These are phyloP conservation scores for Protonemura montana DNA, from an alignment of 2,888 invertebrate genomes.

Conservation along the genomic window DNA sequence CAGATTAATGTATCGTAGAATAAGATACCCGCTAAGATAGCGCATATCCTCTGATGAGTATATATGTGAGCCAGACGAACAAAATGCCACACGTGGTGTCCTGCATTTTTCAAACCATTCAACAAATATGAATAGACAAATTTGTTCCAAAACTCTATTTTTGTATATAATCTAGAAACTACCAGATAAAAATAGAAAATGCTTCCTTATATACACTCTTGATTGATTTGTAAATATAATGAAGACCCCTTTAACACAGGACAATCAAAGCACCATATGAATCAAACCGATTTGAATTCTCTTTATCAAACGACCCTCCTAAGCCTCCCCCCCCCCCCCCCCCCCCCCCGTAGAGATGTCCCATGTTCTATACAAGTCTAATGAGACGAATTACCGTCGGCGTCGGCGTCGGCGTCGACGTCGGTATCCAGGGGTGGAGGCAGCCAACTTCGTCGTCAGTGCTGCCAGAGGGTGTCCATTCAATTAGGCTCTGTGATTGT, in stretches of 20 bases:
- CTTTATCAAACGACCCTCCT: neutral
- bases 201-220: neutral
- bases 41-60: no score
- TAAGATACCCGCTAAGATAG: no score
- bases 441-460: neutral
- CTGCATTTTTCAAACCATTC: neutral
- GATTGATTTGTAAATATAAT: neutral
- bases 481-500: constrained; percentile 32
- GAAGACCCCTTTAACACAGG: neutral
- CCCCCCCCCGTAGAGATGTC: neutral
- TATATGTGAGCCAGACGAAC: no score
- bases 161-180: neutral
- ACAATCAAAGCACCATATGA: neutral
- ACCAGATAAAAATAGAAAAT: neutral
- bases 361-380: constrained; percentile 16
- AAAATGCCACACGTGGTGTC: no score
- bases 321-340: neutral
- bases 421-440: neutral
- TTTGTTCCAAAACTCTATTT: neutral
- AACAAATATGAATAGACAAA: neutral
- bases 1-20: no score
- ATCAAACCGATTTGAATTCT: constrained; percentile 23
- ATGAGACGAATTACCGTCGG: constrained; percentile 34
- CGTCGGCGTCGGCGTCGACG: neutral
- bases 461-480: constrained; percentile 8